Evolutionary conservation across 1,140 invertebrate species (phyloP), one percentile per base, ranked within the genome.

Genomic region (Chrysopa pallens): DNA sequence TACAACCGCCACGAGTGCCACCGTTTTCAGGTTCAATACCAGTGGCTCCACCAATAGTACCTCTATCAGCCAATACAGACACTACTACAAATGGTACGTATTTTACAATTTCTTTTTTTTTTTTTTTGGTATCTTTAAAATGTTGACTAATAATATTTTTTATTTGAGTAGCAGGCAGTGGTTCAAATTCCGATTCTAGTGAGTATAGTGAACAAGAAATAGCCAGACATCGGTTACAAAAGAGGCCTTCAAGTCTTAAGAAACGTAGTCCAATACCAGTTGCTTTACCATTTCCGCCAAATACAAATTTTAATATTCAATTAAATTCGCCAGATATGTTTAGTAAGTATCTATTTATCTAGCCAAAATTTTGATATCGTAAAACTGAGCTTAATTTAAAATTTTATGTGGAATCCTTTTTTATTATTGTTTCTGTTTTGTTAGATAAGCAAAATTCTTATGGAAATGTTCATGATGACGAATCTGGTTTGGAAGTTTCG

Each of bases 1-100:
- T 91, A 4, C 81, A 87, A 46, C 84, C 85, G 40, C 86, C 86
- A 6, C 69, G 83, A 47, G 84, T 89, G 13, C 86, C 86, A 13
- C 76, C 70, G 44, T 49, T 72, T 37, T 67, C 67, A 14, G 64
- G 17, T 23, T 23, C 17, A 5, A 23, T 67, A 52, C 71, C 69
- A 43, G 67, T 68, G 6, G 62, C 68, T 14, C 67, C 69, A 13
- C 67, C 69, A 0, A 62, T 64, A 42, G 54, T 69, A 35, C 68
- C 58, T 48, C 67, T 38, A 59, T 60, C 42, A 54, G 66, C 9
- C 59, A 67, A 51, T 46, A 48, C 51, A 1, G 56, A 53, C 51
- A 46, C 55, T 61, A 49, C 58, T 58, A 36, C 60, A 49, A 47
- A 61, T 59, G 52, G 59, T 58, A 46, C 57, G 53, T 40, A 44